phyloP scores from a whole-genome alignment of 2,888 invertebrate species.

The Aphodius sticticus region DNA sequence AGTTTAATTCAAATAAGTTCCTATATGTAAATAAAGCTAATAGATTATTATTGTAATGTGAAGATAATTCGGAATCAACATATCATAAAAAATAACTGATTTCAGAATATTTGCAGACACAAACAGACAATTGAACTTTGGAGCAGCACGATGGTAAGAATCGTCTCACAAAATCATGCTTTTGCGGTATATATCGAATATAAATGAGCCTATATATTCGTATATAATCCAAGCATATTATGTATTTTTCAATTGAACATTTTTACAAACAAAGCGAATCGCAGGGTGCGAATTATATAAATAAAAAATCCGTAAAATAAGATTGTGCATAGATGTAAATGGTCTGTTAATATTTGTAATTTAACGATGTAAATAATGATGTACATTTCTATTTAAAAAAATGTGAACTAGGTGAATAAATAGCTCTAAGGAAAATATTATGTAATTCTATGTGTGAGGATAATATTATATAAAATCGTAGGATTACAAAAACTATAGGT shows the following conservation, averaged over 20 bases:
- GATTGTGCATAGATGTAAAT: constrained; percentile 29
- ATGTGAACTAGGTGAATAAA: not conserved
- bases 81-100: not conserved
- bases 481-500: not conserved
- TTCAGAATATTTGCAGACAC: not conserved
- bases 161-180: not conserved
- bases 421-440: not conserved
- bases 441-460: not conserved
- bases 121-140: not conserved
- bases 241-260: constrained; percentile 14
- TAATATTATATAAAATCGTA: not conserved
- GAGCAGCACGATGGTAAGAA: not conserved
- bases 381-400: constrained; percentile 13
- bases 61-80: not conserved
- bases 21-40: not conserved
- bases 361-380: constrained; percentile 9
- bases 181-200: constrained; percentile 51
- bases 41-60: too few species aligned
- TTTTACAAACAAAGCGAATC: constrained; percentile 52
- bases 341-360: constrained; percentile 29
- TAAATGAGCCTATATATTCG: constrained; percentile 56
- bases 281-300: constrained; percentile 56
- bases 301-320: constrained; percentile 29
- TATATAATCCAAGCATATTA: constrained; percentile 49
- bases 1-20: not conserved